phyloP scores from a whole-genome alignment of 2,113 vertebrate species.

The Oreocharis arfaki region DNA sequence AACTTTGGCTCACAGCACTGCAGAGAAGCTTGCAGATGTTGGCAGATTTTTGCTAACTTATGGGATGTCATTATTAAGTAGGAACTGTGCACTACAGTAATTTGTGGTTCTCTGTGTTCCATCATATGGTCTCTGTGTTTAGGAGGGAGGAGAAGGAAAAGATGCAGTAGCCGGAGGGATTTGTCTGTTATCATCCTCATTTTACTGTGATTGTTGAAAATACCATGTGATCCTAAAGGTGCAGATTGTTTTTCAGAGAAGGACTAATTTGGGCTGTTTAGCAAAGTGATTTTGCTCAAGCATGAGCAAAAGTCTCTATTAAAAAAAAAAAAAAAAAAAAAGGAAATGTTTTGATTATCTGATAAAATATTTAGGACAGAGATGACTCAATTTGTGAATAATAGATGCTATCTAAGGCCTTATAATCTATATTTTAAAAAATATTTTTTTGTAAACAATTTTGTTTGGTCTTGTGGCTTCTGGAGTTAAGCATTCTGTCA shows the following conservation, averaged over 20 bases:
- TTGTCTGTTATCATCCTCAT: slow-evolving; percentile 46
- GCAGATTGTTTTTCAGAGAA: slow-evolving; percentile 30
- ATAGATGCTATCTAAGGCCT: neutral
- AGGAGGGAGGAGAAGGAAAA: slow-evolving; percentile 45
- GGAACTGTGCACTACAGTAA: slow-evolving; percentile 56
- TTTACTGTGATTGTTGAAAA: slow-evolving; percentile 59
- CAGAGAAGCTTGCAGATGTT: slow-evolving; percentile 73
- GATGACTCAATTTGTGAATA: neutral
- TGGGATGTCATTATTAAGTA: slow-evolving; percentile 75
- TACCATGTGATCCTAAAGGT: slow-evolving; percentile 25
- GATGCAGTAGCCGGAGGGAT: slow-evolving; percentile 26
- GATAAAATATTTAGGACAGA: slow-evolving; percentile 9
- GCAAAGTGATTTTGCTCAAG: slow-evolving; percentile 42
- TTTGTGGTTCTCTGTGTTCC: slow-evolving; percentile 67
- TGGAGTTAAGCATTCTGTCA: neutral
- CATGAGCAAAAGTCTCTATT: neutral
- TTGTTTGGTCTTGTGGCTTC: neutral
- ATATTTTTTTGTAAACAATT: neutral
- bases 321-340: neutral
- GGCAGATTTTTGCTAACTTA: slow-evolving; percentile 75
- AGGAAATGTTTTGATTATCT: slow-evolving; percentile 7
- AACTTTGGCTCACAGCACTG: slow-evolving; percentile 72
- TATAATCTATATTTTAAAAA: neutral
- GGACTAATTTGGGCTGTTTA: slow-evolving; percentile 49
- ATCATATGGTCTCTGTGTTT: slow-evolving; percentile 37